Evolutionary conservation across 2,888 invertebrate genomes (phyloP).

Genomic region (Melanophora roralis): DNA sequence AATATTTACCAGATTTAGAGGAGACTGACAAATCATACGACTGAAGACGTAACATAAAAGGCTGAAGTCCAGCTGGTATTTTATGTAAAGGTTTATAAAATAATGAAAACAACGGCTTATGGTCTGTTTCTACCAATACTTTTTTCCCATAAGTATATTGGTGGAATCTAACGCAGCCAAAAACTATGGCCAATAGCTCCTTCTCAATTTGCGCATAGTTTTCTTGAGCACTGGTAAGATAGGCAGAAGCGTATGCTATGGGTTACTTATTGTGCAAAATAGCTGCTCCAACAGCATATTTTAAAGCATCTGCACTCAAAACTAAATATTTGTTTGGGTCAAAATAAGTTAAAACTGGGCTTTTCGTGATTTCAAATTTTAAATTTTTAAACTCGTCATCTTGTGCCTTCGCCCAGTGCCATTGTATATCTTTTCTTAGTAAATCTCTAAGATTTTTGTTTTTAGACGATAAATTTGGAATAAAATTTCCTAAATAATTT

Average conservation of each 20-base stretch:
- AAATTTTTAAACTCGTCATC: conserved; percentile 31
- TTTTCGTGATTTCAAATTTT: conserved; percentile 27
- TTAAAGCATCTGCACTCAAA: conserved; percentile 45
- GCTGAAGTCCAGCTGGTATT: background rate
- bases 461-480: background rate
- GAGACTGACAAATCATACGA: conserved; percentile 1
- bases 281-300: conserved; percentile 49
- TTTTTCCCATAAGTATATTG: conserved; percentile 54
- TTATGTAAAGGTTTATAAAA: conserved; percentile 12
- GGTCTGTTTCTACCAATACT: conserved; percentile 29
- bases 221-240: conserved; percentile 36
- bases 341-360: conserved; percentile 37
- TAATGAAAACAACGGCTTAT: background rate
- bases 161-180: conserved; percentile 54
- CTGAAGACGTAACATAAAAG: conserved; percentile 5
- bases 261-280: conserved; percentile 46
- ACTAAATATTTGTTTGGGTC: conserved; percentile 29
- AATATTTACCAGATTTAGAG: conserved; percentile 5
- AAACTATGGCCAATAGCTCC: conserved; percentile 54
- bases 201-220: conserved; percentile 63
- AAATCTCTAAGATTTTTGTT: background rate
- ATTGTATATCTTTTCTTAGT: conserved; percentile 24
- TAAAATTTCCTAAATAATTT: conserved; percentile 60
- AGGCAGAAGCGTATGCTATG: conserved; percentile 45
- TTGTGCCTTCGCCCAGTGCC: conserved; percentile 45